A percentile compares a stretch with the other conserved stretches of the same genome.
phyloP scores from a whole-genome alignment of 2,113 vertebrate species.

The Phalacrocorax carbo region DNA sequence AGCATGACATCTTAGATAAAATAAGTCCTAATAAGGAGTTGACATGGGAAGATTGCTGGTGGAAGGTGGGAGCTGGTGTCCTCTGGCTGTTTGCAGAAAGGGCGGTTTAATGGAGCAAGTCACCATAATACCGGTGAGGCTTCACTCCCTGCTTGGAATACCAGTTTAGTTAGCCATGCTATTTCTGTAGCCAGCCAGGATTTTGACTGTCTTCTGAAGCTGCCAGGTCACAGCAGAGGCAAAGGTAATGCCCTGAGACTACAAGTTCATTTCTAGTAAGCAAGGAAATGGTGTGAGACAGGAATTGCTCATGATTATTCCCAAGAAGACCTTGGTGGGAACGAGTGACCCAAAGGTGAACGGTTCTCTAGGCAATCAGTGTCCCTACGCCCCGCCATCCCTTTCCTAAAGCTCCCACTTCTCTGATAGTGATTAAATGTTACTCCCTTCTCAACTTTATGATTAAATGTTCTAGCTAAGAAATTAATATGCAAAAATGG shows the following conservation, averaged over 20 bases:
- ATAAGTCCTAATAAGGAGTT: neutral
- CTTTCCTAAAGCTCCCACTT: neutral
- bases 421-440: neutral
- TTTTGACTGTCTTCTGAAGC: neutral
- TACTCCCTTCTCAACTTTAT: neutral
- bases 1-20: neutral
- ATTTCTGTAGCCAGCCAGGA: neutral
- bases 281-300: neutral
- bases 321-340: neutral
- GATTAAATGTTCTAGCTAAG: neutral
- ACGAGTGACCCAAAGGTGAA: neutral
- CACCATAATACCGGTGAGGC: neutral
- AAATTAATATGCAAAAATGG: slow-evolving; percentile 6
- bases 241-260: neutral
- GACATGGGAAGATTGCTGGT: neutral
- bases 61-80: neutral
- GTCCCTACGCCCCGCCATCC: accelerated
- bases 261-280: neutral
- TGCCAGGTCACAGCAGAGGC: neutral
- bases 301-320: neutral
- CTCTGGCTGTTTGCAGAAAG: neutral
- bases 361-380: neutral
- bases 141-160: neutral
- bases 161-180: neutral
- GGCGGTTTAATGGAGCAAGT: neutral